These are phyloP conservation scores for Xyrauchen texanus DNA, from an alignment of 2,113 vertebrate genomes.

Conservation along the genomic window DNA sequence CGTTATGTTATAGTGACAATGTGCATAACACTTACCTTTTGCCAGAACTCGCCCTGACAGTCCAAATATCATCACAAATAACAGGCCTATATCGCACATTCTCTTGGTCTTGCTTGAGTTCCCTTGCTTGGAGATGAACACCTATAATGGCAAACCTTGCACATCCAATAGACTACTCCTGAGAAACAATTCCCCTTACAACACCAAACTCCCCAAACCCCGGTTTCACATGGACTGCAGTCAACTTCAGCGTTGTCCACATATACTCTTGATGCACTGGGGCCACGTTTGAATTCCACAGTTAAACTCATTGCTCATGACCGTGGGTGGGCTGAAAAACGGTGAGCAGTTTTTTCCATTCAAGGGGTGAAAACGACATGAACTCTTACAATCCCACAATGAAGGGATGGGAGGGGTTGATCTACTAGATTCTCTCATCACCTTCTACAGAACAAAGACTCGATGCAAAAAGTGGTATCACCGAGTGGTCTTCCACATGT, in stretches of 20 bases:
- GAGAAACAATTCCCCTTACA: constrained; percentile 17
- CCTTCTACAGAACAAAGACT: no score
- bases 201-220: constrained; percentile 38
- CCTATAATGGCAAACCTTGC: background rate
- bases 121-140: constrained; percentile 3
- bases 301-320: constrained; percentile 66
- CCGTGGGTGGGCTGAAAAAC: no score
- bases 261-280: constrained; percentile 51
- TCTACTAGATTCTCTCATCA: no score
- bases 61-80: constrained; percentile 73
- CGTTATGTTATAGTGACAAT: no score
- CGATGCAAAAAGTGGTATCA: no score
- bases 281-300: constrained; percentile 60
- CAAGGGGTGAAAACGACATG: no score
- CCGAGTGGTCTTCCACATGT: no score
- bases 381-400: no score
- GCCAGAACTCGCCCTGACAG: constrained; percentile 66
- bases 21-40: constrained; percentile 66
- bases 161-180: constrained; percentile 17
- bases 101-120: constrained; percentile 49
- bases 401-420: no score
- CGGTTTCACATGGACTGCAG: constrained; percentile 43
- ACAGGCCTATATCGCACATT: constrained; percentile 62
- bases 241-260: constrained; percentile 53
- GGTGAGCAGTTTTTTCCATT: no score